Evolutionary conservation across 2,888 invertebrate species (phyloP).

Genomic region (Cephus spinipes): DNA sequence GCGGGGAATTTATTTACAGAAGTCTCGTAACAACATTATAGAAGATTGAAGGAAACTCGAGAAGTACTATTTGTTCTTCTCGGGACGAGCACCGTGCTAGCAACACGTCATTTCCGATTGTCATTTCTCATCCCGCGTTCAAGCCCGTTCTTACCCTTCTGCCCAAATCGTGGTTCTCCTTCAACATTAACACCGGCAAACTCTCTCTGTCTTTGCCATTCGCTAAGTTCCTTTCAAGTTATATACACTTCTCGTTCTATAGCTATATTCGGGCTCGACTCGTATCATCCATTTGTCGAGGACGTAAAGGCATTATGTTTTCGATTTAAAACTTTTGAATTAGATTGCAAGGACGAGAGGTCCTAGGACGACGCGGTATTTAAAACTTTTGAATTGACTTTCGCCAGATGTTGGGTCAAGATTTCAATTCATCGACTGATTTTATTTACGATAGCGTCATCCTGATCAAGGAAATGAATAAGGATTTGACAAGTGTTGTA

Average conservation of each 20-base stretch:
- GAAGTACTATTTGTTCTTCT: conserved; percentile 17
- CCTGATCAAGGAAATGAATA: not conserved
- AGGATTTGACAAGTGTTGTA: not conserved
- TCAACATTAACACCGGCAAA: not conserved
- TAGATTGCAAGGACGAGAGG: conserved; percentile 43
- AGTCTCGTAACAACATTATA: conserved; percentile 24
- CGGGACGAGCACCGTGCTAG: conserved; percentile 14
- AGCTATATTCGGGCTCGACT: conserved; percentile 33
- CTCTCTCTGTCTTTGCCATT: conserved; percentile 8
- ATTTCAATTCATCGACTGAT: not conserved
- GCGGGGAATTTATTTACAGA: not conserved
- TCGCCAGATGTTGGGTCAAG: not conserved
- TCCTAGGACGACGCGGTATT: conserved; percentile 24
- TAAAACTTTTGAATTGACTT: conserved; percentile 44
- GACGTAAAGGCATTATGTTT: conserved; percentile 22
- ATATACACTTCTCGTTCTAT: conserved; percentile 32
- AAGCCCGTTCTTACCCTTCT: conserved; percentile 8
- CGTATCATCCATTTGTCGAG: conserved; percentile 30
- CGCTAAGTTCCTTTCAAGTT: conserved; percentile 24
- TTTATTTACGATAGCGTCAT: not conserved
- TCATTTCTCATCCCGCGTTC: conserved; percentile 47
- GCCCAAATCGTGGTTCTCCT: not conserved
- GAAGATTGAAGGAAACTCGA: not conserved
- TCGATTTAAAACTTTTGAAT: conserved; percentile 52
- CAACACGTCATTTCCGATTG: conserved; percentile 55